These are phyloP conservation scores for Romanogobio albipinnatus DNA, from an alignment of 2,113 vertebrate species.

Conservation along the genomic window DNA sequence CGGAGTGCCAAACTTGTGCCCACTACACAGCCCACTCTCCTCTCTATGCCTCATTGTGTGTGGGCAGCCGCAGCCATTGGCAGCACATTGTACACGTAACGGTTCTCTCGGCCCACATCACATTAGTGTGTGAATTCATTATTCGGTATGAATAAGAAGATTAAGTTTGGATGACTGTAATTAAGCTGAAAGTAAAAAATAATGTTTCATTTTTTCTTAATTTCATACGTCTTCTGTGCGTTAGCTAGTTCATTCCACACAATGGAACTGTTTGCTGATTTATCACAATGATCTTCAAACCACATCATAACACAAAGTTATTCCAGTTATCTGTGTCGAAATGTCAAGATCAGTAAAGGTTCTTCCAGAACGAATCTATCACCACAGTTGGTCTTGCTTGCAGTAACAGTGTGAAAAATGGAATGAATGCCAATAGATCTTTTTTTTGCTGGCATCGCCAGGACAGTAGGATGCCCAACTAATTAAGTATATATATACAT, in stretches of 20 bases:
- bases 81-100: slow-evolving; percentile 38
- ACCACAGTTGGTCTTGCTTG: background rate
- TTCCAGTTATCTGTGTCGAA: background rate
- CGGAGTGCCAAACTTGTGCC: slow-evolving; percentile 46
- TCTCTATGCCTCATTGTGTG: slow-evolving; percentile 41
- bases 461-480: too few species aligned
- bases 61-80: slow-evolving; percentile 32
- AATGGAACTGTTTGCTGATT: background rate
- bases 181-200: background rate
- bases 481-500: too few species aligned
- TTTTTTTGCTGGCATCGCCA: background rate
- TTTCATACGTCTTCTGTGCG: background rate
- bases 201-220: background rate
- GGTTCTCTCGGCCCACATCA: slow-evolving; percentile 35
- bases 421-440: background rate
- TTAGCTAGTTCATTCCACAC: background rate
- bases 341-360: slow-evolving; percentile 8
- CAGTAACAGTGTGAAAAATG: background rate
- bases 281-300: background rate
- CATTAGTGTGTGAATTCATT: slow-evolving; percentile 27
- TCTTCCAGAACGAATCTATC: background rate
- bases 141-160: slow-evolving; percentile 32
- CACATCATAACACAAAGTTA: background rate
- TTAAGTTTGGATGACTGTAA: slow-evolving; percentile 10
- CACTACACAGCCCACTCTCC: slow-evolving; percentile 4